A percentile compares a stretch with the other conserved stretches of the same genome.
Evolutionary conservation across 2,888 invertebrate genomes (phyloP).

Genomic region (Drosophila eohydei): DNA sequence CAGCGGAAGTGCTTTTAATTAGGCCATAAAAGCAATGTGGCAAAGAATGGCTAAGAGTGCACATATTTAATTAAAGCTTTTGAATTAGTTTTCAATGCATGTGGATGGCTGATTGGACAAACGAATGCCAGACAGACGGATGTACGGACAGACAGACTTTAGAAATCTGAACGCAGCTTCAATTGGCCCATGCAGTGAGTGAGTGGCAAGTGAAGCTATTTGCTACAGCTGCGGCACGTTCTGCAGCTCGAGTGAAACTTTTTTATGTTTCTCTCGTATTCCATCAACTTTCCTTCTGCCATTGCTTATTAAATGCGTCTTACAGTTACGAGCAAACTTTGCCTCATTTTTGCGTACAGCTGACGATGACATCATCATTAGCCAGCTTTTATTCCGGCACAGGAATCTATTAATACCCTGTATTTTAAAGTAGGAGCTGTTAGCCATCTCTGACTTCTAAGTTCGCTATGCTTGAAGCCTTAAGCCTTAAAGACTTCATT

Average conservation of each 20-base stretch:
- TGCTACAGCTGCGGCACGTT: constrained; percentile 34
- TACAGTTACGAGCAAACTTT: constrained; percentile 68
- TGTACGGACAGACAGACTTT: not conserved
- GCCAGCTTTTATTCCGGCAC: not conserved
- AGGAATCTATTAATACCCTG: constrained; percentile 1
- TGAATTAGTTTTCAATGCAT: constrained; percentile 60
- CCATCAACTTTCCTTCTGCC: constrained; percentile 36
- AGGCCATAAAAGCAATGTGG: constrained; percentile 40
- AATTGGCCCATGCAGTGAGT: too few relatives aligned
- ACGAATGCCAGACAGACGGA: not conserved
- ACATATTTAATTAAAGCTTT: constrained; percentile 60
- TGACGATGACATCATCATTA: constrained; percentile 62
- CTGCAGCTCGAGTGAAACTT: constrained; percentile 11
- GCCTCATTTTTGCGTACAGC: constrained; percentile 49
- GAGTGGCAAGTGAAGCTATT: constrained; percentile 15
- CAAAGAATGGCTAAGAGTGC: constrained; percentile 16
- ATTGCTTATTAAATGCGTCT: constrained; percentile 56
- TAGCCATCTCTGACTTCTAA: too few relatives aligned
- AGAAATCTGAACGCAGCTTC: constrained; percentile 24
- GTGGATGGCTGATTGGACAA: constrained; percentile 6
- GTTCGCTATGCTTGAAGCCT: not conserved
- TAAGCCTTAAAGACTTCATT: not conserved
- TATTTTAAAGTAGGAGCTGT: not conserved
- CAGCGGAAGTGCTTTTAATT: constrained; percentile 65
- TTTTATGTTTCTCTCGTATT: constrained; percentile 38